These are phyloP conservation scores for Drosophila macrospina DNA, from an alignment of 2,888 invertebrate genomes.

Conservation along the genomic window DNA sequence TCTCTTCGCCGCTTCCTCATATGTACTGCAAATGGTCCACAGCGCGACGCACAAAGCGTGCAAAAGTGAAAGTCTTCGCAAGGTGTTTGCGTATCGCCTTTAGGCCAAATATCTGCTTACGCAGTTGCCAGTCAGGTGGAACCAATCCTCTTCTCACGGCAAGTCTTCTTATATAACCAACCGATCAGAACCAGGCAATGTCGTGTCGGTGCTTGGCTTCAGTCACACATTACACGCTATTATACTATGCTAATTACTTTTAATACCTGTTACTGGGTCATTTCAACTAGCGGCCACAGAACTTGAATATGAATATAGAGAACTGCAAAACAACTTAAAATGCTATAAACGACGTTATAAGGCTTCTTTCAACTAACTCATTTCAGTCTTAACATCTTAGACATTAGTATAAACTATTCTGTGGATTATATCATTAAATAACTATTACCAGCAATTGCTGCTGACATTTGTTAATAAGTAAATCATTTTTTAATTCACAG, in stretches of 20 bases:
- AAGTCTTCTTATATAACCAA: slow-evolving; percentile 11
- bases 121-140: slow-evolving; percentile 28
- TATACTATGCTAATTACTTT: slow-evolving; percentile 49
- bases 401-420: background rate
- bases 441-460: background rate
- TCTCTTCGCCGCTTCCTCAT: slow-evolving; percentile 1
- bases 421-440: no score
- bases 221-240: slow-evolving; percentile 35
- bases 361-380: slow-evolving; percentile 5
- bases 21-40: slow-evolving; percentile 22
- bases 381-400: background rate
- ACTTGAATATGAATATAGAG: slow-evolving; percentile 12
- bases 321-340: slow-evolving; percentile 1
- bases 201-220: slow-evolving; percentile 3
- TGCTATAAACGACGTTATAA: background rate
- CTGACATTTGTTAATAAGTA: background rate
- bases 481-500: background rate
- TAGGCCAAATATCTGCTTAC: slow-evolving; percentile 19
- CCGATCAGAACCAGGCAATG: slow-evolving; percentile 27
- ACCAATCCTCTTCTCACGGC: slow-evolving; percentile 4
- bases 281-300: slow-evolving; percentile 19
- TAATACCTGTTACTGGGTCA: slow-evolving; percentile 47
- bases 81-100: slow-evolving; percentile 47
- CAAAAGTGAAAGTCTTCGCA: slow-evolving; percentile 53
- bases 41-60: slow-evolving; percentile 34